phyloP scores from a whole-genome alignment of 1,140 invertebrate genomes.

The Zelostemma sp. region DNA sequence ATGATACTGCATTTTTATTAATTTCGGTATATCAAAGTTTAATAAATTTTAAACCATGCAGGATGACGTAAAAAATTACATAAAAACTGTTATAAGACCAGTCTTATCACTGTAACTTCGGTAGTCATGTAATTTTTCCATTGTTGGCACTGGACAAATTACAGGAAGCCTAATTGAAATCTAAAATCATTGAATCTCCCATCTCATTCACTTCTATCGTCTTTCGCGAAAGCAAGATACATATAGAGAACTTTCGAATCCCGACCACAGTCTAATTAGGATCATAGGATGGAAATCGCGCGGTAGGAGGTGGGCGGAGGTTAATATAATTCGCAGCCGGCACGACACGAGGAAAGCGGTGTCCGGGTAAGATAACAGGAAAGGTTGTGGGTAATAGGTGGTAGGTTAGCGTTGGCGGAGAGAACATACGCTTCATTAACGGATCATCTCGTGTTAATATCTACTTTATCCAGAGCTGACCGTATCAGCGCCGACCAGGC shows the following conservation, averaged over 20 bases:
- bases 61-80: too few relatives aligned
- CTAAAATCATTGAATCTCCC: too few relatives aligned
- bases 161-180: too few relatives aligned
- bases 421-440: slow-evolving; percentile 72
- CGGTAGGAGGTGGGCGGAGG: slow-evolving; percentile 43
- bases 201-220: too few relatives aligned
- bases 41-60: too few relatives aligned
- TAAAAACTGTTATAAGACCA: too few relatives aligned
- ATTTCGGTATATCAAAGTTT: too few relatives aligned
- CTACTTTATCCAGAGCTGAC: slow-evolving; percentile 66
- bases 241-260: slow-evolving; percentile 35
- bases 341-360: slow-evolving; percentile 59
- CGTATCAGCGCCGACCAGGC: slow-evolving; percentile 48
- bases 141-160: too few relatives aligned
- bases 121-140: too few relatives aligned
- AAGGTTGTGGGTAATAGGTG: slow-evolving; percentile 69
- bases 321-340: slow-evolving; percentile 65
- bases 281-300: slow-evolving; percentile 45
- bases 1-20: too few relatives aligned
- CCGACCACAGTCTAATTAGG: slow-evolving; percentile 47
- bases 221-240: not conserved
- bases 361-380: slow-evolving; percentile 71
- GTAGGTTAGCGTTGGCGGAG: slow-evolving; percentile 52
- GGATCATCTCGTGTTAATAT: slow-evolving; percentile 73
- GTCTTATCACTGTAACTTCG: too few relatives aligned